These are phyloP conservation scores for Nycticryphes semicollaris DNA, from an alignment of 2,113 vertebrate genomes.

Conservation along the genomic window DNA sequence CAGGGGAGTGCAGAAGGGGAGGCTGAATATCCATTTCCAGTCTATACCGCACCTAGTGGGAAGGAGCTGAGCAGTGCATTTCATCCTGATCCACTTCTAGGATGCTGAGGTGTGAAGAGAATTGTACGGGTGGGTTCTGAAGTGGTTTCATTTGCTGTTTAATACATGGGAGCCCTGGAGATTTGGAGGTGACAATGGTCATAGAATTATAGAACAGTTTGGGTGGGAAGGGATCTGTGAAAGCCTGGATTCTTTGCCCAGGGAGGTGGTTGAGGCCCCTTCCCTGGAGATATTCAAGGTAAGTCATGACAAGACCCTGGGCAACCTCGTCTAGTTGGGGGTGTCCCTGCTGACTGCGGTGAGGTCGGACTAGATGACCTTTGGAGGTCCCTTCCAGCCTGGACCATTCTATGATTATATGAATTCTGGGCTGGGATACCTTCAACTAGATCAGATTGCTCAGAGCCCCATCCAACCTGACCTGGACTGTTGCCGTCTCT, in stretches of 20 bases:
- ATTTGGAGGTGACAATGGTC: background rate
- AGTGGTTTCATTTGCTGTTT: background rate
- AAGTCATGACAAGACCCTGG: too few species aligned
- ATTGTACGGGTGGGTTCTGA: background rate
- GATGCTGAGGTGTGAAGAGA: background rate
- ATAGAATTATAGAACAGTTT: background rate
- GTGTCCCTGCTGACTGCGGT: too few species aligned
- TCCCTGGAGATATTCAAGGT: too few species aligned
- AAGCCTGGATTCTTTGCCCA: background rate
- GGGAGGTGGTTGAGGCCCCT: too few species aligned
- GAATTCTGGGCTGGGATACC: background rate
- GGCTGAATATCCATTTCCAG: background rate
- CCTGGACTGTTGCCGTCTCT: too few species aligned
- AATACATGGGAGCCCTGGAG: background rate
- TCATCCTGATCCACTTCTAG: background rate
- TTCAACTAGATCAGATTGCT: background rate
- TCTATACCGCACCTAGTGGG: background rate
- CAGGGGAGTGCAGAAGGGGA: background rate
- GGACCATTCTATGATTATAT: too few species aligned
- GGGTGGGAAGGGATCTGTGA: background rate
- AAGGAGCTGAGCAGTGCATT: background rate
- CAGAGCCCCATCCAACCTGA: background rate
- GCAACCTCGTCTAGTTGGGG: too few species aligned
- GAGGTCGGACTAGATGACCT: too few species aligned
- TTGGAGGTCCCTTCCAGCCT: too few species aligned